Evolutionary conservation across 2,113 vertebrate species (phyloP).

Genomic region (Megaceryle maxima): DNA sequence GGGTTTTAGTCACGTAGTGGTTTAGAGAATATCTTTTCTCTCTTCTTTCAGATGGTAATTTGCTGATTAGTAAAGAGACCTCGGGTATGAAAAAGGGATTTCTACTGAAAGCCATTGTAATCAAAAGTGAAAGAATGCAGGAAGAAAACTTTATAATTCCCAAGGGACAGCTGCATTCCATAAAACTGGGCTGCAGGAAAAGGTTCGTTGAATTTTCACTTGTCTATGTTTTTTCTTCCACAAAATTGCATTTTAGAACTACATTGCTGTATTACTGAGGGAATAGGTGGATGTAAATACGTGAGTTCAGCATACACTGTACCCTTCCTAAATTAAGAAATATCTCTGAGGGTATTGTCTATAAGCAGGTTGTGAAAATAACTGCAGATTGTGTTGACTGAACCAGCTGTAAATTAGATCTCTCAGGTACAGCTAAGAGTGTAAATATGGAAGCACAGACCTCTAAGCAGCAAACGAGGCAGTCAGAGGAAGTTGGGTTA

Average conservation of each 20-base stretch:
- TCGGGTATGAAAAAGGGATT: neutral
- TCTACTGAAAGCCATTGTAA: neutral
- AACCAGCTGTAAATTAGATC: neutral
- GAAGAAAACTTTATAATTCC: neutral
- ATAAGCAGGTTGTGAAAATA: neutral
- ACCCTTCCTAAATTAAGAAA: neutral
- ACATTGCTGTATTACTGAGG: neutral
- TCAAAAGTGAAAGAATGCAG: neutral
- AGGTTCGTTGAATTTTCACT: neutral
- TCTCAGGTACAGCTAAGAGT: neutral
- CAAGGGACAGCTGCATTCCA: neutral
- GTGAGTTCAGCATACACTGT: neutral
- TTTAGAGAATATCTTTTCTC: neutral
- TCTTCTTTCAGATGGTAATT: neutral
- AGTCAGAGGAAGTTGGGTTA: neutral
- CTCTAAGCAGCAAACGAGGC: neutral
- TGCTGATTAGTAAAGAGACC: neutral
- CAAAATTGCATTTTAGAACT: neutral
- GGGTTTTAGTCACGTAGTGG: neutral
- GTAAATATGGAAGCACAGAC: neutral
- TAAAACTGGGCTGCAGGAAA: neutral
- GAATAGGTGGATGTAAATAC: neutral
- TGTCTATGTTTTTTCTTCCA: neutral
- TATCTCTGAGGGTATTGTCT: neutral
- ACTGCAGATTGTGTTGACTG: neutral